Base-by-base conservation (phyloP, 1,140 invertebrate species). In the Zophobas morio region DNA sequence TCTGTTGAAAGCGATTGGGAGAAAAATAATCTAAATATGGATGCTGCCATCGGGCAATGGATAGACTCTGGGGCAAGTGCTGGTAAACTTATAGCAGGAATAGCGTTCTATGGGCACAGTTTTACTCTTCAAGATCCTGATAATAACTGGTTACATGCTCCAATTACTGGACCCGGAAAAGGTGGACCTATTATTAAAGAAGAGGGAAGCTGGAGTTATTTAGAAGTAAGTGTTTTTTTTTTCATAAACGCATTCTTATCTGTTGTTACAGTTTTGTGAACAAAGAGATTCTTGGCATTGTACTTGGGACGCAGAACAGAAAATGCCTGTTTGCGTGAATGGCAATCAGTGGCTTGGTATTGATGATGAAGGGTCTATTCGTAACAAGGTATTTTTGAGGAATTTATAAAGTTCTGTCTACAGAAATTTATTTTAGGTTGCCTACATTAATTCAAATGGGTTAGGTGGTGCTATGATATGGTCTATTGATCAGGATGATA, bases 191-290 rank as follows among this genome's bases (percentile, higher is more conserved):
- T 51, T 1, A 36, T 37, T 6, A 6, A 46, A 5, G 40, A 35
- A 8, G 40, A 42, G 1, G 66, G 66, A 36, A 49, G 34, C 5
- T 47, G 40, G 66, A 34, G 36, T 3, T 70, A 70, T 47, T 49
- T 70, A 1, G 66, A 70, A 5, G 60, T 71, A 71, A 71, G n/a
- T n/a, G n/a, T n/a, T n/a, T n/a, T 35, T 35, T 97, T 93, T 83
- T 46, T 3, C 2, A 46, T 46, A 46, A 94, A 95, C 83, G 94
- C n/a, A n/a, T n/a, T n/a, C n/a, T n/a, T n/a, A n/a, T n/a, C n/a
- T 46, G 42, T 51, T 51, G 49, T 46, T n/a, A n/a, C 6, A 70
- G 47, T 47, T 47, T 71, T 71, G 47, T 49, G 39, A 70, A 33
- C n/a, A 34, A n/a, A 47, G 40, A 8, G 6, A 47, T 35, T 70